Conservation (phyloP, 2,113 vertebrate genomes). For the Pluvialis apricaria region DNA sequence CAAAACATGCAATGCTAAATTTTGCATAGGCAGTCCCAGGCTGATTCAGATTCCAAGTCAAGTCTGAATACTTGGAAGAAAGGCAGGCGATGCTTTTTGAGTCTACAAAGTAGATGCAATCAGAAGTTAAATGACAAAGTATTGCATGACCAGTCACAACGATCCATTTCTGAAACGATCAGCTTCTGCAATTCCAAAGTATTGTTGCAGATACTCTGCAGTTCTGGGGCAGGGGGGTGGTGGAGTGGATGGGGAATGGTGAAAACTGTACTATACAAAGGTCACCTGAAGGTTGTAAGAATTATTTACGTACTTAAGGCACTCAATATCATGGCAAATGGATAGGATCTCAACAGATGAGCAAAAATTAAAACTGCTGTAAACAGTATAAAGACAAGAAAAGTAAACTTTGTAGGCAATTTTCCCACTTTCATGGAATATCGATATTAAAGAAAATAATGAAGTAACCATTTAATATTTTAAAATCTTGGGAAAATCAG, state of each 20-base stretch:
- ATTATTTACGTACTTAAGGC: background rate
- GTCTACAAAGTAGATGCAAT: background rate
- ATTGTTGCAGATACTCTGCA: background rate
- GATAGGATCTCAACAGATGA: background rate
- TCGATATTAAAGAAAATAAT: background rate
- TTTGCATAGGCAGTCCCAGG: background rate
- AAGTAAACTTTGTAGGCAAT: background rate
- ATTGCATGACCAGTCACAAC: background rate
- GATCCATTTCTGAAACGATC: background rate
- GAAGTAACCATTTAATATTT: background rate
- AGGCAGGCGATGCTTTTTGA: background rate
- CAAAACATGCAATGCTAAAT: background rate
- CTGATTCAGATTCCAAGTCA: background rate
- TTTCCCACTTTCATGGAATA: background rate
- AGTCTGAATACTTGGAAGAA: background rate
- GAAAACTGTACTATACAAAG: background rate
- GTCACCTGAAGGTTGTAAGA: background rate
- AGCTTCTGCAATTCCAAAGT: background rate
- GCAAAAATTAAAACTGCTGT: background rate
- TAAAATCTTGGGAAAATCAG: background rate
- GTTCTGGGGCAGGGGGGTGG: background rate
- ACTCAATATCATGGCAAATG: background rate
- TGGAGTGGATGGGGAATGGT: background rate
- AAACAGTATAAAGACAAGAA: background rate
- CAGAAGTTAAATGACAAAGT: background rate